Evolutionary conservation across 1,140 invertebrate genomes (phyloP), one percentile per base, ranked within the genome.

Genomic region (Drosophila dunni): DNA sequence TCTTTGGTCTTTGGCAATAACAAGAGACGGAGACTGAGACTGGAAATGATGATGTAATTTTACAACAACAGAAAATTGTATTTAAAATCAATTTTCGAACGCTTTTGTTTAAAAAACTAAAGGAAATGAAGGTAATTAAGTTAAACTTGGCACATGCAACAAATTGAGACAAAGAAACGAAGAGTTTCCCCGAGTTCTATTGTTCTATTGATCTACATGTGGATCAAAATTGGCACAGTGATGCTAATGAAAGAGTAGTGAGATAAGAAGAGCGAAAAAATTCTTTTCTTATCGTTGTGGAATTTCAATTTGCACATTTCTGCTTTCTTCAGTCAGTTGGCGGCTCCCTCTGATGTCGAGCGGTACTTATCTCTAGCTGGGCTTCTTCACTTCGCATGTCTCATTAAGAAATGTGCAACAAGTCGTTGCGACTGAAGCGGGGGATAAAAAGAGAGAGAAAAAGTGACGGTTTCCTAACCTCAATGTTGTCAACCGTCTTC

Each of bases 401-500:
- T 89, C 81, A 78, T 78, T 81, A 78, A 48, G 61, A 58, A 75
- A 65, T 66, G 60, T 66, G 60, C 72, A 71, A 50, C 50, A 54
- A 66, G 24, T 67, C 51, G 20, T 38, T 51, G 8, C 10, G 51
- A 29, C 33, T n/a, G n/a, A 10, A 2, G 17, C 1, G 33, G 51
- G 7, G 11, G n/a, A 50, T 34, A n/a, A 51, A 50, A n/a, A 51
- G 5, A 17, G n/a, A 46, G 10, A 40, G 11, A 42, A 36, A 75
- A 51, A 66, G 84, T 68, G 79, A 69, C 79, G 80, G 77, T 88
- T 88, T 88, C 73, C 77, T 88, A 88, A 88, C 83, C 84, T 73
- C 83, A 89, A 78, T 88, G 72, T 40, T 66, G 80, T 40, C 77
- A 68, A 71, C 54, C 50, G 48, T 54, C 62, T 69, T 54, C 33